These are phyloP conservation scores for Amblyopsis hoosieri DNA, from an alignment of 2,797 vertebrate species.

Conservation along the genomic window DNA sequence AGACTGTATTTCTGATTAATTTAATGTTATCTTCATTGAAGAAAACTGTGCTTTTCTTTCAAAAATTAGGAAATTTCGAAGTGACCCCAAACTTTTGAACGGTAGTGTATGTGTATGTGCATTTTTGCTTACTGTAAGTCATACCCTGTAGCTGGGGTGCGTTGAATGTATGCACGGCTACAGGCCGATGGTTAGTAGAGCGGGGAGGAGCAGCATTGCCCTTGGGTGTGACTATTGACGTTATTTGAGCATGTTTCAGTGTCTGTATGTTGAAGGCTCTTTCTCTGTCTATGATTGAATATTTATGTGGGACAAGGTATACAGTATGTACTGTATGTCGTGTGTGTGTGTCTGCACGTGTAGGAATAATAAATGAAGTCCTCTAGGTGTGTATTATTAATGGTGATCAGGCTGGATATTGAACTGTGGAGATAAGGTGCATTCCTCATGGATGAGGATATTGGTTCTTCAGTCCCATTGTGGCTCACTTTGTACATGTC, in stretches of 20 bases:
- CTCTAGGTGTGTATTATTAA: constrained; percentile 16
- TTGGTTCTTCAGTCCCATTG: constrained; percentile 27
- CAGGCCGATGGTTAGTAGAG: too few species aligned
- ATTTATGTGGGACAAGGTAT: constrained; percentile 6
- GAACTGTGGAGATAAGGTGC: not conserved
- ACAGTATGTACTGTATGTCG: not conserved
- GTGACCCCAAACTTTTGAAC: too few species aligned
- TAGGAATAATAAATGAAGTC: constrained; percentile 6
- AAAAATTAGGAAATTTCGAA: too few species aligned
- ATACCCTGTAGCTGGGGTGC: too few species aligned
- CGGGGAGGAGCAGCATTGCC: not conserved
- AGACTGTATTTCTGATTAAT: too few species aligned
- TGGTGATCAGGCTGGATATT: constrained; percentile 12
- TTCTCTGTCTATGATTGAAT: constrained; percentile 7
- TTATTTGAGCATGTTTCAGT: not conserved
- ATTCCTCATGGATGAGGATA: constrained; percentile 7
- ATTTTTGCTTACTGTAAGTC: too few species aligned
- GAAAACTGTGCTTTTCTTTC: too few species aligned
- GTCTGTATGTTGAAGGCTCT: not conserved
- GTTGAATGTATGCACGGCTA: too few species aligned
- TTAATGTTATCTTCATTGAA: too few species aligned
- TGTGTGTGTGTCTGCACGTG: not conserved
- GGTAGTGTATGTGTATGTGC: too few species aligned
- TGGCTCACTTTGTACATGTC: constrained; percentile 2
- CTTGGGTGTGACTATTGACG: constrained; percentile 2